Conservation (phyloP, 2,888 invertebrate species). For the Clusia tigrina region DNA sequence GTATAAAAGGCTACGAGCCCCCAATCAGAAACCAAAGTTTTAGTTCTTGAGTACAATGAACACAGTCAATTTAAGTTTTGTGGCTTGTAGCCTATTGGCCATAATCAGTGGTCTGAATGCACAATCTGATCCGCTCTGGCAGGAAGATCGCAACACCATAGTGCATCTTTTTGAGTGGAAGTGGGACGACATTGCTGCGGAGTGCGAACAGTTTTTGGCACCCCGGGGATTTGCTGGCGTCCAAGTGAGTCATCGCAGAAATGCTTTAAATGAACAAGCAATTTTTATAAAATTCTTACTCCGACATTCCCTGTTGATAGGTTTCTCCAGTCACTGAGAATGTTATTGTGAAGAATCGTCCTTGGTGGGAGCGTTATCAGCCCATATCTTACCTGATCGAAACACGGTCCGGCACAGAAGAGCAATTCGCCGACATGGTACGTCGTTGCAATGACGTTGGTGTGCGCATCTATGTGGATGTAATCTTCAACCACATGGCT, state of each 20-base stretch:
- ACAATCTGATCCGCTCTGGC: slow-evolving; percentile 57
- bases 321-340: slow-evolving; percentile 82
- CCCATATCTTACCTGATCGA: slow-evolving; percentile 80
- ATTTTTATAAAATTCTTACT: too few species aligned
- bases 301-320: too few species aligned
- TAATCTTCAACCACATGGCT: slow-evolving; percentile 88
- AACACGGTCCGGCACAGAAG: slow-evolving; percentile 81
- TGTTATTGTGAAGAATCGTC: slow-evolving; percentile 68
- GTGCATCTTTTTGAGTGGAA: slow-evolving; percentile 86
- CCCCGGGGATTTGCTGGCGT: slow-evolving; percentile 78
- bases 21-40: too few species aligned
- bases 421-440: slow-evolving; percentile 79
- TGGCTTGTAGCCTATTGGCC: slow-evolving; percentile 26
- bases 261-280: too few species aligned
- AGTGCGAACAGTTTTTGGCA: slow-evolving; percentile 80
- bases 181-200: slow-evolving; percentile 79
- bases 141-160: slow-evolving; percentile 70
- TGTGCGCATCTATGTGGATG: slow-evolving; percentile 84
- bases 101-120: slow-evolving; percentile 30
- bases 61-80: slow-evolving; percentile 30
- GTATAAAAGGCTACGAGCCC: too few species aligned
- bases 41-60: too few species aligned
- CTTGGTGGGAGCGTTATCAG: slow-evolving; percentile 93
- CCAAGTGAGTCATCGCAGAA: slow-evolving; percentile 73
- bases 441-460: slow-evolving; percentile 80